Evolutionary conservation across 2,888 invertebrate genomes (phyloP).

Genomic region (Ophion costatus): DNA sequence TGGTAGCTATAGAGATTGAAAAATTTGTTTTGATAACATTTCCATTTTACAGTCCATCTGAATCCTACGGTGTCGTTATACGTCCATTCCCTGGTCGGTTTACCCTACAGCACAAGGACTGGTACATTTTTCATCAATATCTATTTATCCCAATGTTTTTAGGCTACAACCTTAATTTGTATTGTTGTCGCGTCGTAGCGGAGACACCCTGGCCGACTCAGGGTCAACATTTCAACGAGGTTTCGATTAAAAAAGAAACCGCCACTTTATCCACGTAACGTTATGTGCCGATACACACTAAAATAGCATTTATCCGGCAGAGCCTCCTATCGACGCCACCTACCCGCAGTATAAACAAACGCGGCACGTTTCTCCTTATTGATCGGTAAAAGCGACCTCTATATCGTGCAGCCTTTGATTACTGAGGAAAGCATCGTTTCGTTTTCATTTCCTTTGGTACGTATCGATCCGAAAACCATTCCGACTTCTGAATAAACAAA

Average conservation of each 20-base stretch:
- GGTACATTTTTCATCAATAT: too few relatives aligned
- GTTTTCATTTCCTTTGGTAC: constrained; percentile 41
- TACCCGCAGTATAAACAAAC: constrained; percentile 42
- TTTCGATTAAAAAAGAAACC: background rate
- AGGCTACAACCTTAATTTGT: too few relatives aligned
- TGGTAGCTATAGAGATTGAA: too few relatives aligned
- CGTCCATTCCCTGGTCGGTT: too few relatives aligned
- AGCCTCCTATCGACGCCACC: constrained; percentile 22
- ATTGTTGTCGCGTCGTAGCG: too few relatives aligned
- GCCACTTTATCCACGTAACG: background rate
- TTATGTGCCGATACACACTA: background rate
- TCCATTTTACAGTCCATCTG: too few relatives aligned
- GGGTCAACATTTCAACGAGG: too few relatives aligned
- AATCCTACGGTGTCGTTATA: too few relatives aligned
- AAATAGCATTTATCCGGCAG: constrained; percentile 12
- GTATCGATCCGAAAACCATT: constrained; percentile 48
- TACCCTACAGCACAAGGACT: too few relatives aligned
- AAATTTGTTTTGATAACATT: too few relatives aligned
- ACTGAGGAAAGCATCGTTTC: constrained; percentile 37
- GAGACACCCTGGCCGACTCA: too few relatives aligned
- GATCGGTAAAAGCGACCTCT: constrained; percentile 42
- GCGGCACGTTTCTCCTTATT: constrained; percentile 27
- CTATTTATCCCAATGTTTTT: too few relatives aligned
- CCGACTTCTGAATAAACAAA: constrained; percentile 47
- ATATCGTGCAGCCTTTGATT: constrained; percentile 40